These are phyloP conservation scores for Cyclargus thomasi DNA, from an alignment of 1,140 invertebrate species.

Conservation along the genomic window DNA sequence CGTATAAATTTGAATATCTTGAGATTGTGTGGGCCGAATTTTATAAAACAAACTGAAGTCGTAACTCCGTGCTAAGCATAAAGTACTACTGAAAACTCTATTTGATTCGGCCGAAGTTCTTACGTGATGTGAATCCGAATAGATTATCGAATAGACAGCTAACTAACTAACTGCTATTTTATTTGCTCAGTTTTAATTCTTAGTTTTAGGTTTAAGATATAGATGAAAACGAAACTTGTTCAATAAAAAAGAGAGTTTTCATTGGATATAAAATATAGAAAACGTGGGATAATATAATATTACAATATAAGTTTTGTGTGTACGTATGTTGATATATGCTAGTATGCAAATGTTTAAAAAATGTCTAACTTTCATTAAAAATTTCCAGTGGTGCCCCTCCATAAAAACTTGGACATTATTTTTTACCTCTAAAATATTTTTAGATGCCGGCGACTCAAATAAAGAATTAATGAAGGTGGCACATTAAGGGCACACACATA, in stretches of 20 bases:
- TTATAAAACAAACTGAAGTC: constrained; percentile 11
- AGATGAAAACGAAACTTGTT: no score
- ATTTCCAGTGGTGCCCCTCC: background rate
- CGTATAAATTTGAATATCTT: constrained; percentile 15
- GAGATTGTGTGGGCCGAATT: constrained; percentile 7
- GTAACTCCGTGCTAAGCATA: constrained; percentile 12
- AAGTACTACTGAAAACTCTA: constrained; percentile 5
- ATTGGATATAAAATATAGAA: no score
- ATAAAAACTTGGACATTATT: background rate
- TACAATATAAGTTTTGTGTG: constrained; percentile 2
- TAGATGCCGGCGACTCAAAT: background rate
- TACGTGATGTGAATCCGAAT: constrained; percentile 1
- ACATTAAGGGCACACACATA: background rate
- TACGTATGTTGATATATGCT: constrained; percentile 23
- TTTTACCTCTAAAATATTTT: background rate
- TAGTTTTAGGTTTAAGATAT: background rate
- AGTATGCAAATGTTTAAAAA: background rate
- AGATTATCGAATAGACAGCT: background rate
- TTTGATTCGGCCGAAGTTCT: constrained; percentile 7
- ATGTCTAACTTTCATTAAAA: constrained; percentile 24
- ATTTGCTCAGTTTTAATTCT: background rate
- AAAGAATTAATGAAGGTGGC: background rate
- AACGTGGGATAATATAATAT: background rate
- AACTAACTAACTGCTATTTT: constrained; percentile 3
- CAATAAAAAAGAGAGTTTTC: no score